phyloP scores from a whole-genome alignment of 2,797 vertebrate genomes.

The Scomberomorus guttatus region DNA sequence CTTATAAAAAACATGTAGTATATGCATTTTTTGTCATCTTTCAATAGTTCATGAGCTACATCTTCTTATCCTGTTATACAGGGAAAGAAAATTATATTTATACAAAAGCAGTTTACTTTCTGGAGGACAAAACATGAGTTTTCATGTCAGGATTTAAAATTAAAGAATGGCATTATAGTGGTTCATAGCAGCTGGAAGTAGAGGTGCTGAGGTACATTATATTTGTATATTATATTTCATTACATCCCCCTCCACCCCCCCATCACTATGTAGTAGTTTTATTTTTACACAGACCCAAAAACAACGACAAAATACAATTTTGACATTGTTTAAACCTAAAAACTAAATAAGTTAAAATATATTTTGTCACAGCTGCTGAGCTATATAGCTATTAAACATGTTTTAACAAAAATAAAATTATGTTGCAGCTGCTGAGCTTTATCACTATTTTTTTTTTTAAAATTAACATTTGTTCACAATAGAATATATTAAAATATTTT shows the following conservation, averaged over 20 bases:
- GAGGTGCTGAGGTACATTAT: background rate
- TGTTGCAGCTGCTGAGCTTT: too few species aligned
- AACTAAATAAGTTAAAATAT: too few species aligned
- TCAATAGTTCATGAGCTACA: slow-evolving; percentile 22
- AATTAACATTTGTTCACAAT: too few species aligned
- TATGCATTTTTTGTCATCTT: slow-evolving; percentile 5
- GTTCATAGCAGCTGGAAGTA: background rate
- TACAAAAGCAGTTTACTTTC: background rate
- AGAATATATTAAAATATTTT: too few species aligned
- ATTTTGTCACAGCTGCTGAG: too few species aligned
- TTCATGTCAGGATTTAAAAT: background rate
- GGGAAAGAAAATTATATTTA: slow-evolving; percentile 13
- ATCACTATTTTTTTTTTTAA: too few species aligned
- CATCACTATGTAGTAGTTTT: background rate
- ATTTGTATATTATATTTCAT: background rate
- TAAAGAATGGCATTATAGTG: too few species aligned
- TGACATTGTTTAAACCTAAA: too few species aligned
- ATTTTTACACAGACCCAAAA: background rate
- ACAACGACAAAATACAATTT: too few species aligned
- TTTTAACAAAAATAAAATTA: too few species aligned
- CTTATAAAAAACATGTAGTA: slow-evolving; percentile 1
- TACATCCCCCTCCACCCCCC: background rate
- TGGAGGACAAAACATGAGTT: background rate
- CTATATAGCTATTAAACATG: too few species aligned
- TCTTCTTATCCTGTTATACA: slow-evolving; percentile 5